Conservation (phyloP, 2,888 invertebrate species). For the Apamea anceps region DNA sequence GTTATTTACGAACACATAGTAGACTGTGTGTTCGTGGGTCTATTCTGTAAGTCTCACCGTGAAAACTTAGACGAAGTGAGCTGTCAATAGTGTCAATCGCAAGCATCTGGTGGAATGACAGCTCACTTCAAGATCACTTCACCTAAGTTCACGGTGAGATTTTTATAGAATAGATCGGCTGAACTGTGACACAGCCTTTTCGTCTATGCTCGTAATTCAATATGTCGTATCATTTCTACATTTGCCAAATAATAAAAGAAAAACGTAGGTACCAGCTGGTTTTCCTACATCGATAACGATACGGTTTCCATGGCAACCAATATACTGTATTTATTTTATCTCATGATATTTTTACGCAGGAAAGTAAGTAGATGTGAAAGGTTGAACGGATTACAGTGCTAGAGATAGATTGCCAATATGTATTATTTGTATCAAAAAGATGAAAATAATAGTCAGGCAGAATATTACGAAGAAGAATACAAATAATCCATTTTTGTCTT, state of each 20-base stretch:
- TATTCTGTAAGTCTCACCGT: no score
- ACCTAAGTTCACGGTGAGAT: no score
- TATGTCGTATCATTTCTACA: slow-evolving; percentile 7
- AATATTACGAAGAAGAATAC: background rate
- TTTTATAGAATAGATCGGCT: no score
- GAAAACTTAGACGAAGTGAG: no score
- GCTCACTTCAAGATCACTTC: no score
- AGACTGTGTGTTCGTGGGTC: no score
- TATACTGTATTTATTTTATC: background rate
- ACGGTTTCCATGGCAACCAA: slow-evolving; percentile 9
- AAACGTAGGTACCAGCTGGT: slow-evolving; percentile 4
- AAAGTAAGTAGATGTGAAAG: slow-evolving; percentile 16
- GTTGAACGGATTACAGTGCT: slow-evolving; percentile 26
- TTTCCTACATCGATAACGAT: background rate
- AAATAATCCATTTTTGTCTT: background rate
- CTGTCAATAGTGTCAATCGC: no score
- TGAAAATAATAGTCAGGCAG: background rate
- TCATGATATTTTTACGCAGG: slow-evolving; percentile 15
- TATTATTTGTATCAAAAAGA: background rate
- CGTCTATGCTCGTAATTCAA: background rate
- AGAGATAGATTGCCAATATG: slow-evolving; percentile 3
- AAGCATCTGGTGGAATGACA: no score
- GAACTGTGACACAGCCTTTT: background rate
- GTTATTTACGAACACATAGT: no score
- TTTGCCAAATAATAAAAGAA: slow-evolving; percentile 1